Evolutionary conservation across 2,888 invertebrate genomes (phyloP).

Genomic region (Phalera bucephala): DNA sequence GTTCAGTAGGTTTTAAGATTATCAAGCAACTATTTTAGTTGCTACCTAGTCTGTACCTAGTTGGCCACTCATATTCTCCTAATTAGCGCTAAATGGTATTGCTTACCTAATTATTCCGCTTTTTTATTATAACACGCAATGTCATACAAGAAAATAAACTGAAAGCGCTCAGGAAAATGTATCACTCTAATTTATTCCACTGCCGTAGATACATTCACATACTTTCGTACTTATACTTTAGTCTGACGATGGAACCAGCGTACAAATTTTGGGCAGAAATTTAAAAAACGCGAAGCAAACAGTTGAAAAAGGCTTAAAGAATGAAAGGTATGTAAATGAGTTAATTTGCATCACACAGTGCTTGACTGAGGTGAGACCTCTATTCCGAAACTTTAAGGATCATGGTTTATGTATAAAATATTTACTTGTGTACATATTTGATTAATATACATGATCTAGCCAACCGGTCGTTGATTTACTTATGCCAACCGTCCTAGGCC

Average conservation of each 20-base stretch:
- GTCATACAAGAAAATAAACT: no score
- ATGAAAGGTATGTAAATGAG: slow-evolving; percentile 64
- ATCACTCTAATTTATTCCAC: slow-evolving; percentile 12
- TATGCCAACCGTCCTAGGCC: no score
- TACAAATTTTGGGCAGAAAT: slow-evolving; percentile 8
- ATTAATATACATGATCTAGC: no score
- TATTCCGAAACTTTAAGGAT: slow-evolving; percentile 10
- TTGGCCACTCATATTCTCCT: no score
- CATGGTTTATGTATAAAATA: background rate
- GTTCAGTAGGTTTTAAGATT: no score
- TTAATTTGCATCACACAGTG: slow-evolving; percentile 63
- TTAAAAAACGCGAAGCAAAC: slow-evolving; percentile 8
- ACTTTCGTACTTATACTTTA: slow-evolving; percentile 9
- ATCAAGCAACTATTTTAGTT: no score
- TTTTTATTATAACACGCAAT: no score
- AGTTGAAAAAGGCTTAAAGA: slow-evolving; percentile 36
- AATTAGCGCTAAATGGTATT: no score
- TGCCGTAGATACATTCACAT: slow-evolving; percentile 5
- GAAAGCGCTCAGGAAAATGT: background rate
- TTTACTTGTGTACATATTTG: no score
- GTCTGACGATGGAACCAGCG: slow-evolving; percentile 3
- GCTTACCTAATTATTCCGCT: no score
- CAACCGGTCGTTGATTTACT: no score
- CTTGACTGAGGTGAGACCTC: slow-evolving; percentile 14
- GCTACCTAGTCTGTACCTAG: no score